Base-by-base conservation (phyloP, 2,797 vertebrate species). In the Anas capensis region DNA sequence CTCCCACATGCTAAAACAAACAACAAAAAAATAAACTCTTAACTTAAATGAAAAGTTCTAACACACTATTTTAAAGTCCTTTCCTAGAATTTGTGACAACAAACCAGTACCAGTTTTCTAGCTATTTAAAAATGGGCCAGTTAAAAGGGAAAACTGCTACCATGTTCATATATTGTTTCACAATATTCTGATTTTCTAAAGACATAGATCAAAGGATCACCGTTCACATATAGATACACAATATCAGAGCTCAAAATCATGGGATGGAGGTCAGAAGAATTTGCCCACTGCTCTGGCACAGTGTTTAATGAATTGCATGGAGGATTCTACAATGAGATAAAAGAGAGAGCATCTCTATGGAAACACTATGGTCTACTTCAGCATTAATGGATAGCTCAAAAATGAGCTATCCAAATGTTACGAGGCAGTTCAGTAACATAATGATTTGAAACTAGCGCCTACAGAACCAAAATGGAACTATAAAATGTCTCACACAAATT, bases 351-450 rank as follows among this genome's bases (percentile, higher is more conserved):
- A 90, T 90, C 91, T 95, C 95, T 95, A 94, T 92, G 95, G 95
- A 96, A 97, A 96, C 92, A 80, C 82, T 89, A 90, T 91, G 77
- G 85, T 92, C 89, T 83, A 72, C 93, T 94, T 94, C 87, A 93
- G 57, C 12, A 0, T 76, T 90, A 94, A 92, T 42, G 49, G 70
- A 91, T 40, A 92, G 76, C 34, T 36, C 85, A 86, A 66, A 88
- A 93, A 92, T 92, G 36, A 89, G 81, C 82, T 92, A 92, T 62
- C 60, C 65, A 86, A 94, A 97, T 72, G 38, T 92, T 94, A 90
- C 72, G 88, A 88, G 72, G 76, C 85, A 95, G 86, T 54, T 66
- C 65, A 62, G 82, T 62, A 93, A 94, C 40, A 93, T 44, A 78
- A 73, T 72, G 51, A 93, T 72, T 96, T 90, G 82, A 92, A 91